Percentiles rank a stretch among this genome's conserved stretches.
These are phyloP conservation scores for Erebia ligea DNA, from an alignment of 2,888 invertebrate species.

Conservation along the genomic window DNA sequence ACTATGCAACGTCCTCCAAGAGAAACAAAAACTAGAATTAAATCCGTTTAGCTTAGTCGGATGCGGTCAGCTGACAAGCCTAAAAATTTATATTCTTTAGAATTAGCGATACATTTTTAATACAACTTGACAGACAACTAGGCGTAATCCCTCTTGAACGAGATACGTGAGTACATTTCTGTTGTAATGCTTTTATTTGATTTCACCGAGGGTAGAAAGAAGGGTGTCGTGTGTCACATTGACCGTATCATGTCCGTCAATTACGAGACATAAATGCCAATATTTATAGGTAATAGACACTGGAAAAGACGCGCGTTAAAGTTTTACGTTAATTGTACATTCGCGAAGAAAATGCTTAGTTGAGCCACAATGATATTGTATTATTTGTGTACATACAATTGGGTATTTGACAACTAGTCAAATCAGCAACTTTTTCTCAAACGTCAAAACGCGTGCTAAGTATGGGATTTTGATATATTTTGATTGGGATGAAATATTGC, in stretches of 20 bases:
- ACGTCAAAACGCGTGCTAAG: too few relatives aligned
- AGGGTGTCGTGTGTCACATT: conserved; percentile 69
- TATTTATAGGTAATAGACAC: conserved; percentile 60
- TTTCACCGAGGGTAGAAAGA: conserved; percentile 59
- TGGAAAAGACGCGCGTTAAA: conserved; percentile 47
- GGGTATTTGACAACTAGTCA: too few relatives aligned
- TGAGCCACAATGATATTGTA: background rate
- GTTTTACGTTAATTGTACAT: conserved; percentile 30
- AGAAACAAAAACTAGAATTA: background rate
- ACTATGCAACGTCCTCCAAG: too few relatives aligned
- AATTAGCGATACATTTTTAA: conserved; percentile 17
- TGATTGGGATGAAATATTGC: too few relatives aligned
- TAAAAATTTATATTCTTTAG: background rate
- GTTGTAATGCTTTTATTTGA: conserved; percentile 70
- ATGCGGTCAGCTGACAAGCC: too few relatives aligned
- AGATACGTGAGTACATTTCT: conserved; percentile 34
- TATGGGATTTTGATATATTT: too few relatives aligned
- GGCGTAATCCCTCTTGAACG: conserved; percentile 29
- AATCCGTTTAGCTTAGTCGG: background rate
- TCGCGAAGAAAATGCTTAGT: conserved; percentile 23
- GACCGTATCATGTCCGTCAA: conserved; percentile 67
- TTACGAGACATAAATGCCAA: conserved; percentile 65
- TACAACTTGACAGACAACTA: conserved; percentile 23
- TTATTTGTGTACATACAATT: conserved; percentile 5
- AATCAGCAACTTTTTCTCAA: too few relatives aligned